These are phyloP conservation scores for Corapipo altera DNA, from an alignment of 2,113 vertebrate genomes.

Conservation along the genomic window DNA sequence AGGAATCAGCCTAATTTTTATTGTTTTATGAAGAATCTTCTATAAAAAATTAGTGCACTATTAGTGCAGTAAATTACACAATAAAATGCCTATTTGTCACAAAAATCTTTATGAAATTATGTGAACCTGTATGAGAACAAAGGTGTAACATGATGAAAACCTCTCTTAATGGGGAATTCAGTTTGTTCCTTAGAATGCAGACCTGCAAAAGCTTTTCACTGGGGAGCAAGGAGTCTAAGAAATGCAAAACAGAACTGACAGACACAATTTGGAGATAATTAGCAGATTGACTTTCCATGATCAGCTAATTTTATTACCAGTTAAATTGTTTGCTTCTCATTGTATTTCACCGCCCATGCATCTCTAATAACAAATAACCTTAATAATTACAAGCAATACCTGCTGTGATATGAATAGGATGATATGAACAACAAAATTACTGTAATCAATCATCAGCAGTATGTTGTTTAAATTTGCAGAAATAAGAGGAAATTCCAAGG, in stretches of 20 bases:
- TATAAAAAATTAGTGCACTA: background rate
- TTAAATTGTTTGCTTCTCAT: conserved; percentile 29
- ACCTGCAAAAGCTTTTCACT: background rate
- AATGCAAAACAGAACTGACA: background rate
- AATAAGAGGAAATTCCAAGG: background rate
- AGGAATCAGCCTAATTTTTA: background rate
- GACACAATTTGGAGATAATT: conserved; percentile 33
- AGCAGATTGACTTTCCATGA: conserved; percentile 17
- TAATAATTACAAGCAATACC: conserved; percentile 58
- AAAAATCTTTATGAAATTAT: background rate
- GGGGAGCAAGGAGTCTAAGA: background rate
- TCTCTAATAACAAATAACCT: conserved; percentile 50
- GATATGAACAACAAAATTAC: conserved; percentile 55
- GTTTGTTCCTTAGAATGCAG: background rate
- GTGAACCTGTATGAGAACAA: background rate
- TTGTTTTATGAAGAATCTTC: background rate
- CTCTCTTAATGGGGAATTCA: background rate
- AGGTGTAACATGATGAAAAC: background rate
- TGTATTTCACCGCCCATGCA: conserved; percentile 22
- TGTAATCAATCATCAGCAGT: background rate
- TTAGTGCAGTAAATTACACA: background rate
- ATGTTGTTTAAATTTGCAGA: conserved; percentile 6
- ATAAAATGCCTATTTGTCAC: background rate
- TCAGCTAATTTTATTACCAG: conserved; percentile 51
- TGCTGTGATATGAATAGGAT: conserved; percentile 50